Percentiles rank a stretch among this genome's conserved stretches.
Conservation (phyloP, 23 tunicate genomes). For the Halocynthia roretzi region DNA sequence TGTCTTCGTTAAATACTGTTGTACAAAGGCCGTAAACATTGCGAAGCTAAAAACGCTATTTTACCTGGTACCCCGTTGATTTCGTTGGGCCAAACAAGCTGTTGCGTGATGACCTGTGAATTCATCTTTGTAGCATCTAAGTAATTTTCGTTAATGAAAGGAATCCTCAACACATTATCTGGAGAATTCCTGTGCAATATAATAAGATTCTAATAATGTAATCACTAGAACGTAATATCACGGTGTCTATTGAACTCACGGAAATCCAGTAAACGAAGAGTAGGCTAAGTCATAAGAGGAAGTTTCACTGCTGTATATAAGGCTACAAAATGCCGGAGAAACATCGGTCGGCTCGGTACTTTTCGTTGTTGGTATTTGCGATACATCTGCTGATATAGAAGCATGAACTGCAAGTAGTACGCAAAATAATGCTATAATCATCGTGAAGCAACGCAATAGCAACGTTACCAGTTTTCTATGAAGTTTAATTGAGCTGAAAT, state of each 20-base stretch:
- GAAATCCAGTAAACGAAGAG: conserved; percentile 64
- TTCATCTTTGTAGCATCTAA: conserved; percentile 34
- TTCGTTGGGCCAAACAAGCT: conserved; percentile 75
- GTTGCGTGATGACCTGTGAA: conserved; percentile 30
- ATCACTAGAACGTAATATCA: neutral
- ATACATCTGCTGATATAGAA: neutral
- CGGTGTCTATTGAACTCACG: conserved; percentile 35
- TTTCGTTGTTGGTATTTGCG: conserved; percentile 4
- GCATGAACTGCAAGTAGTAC: too few relatives aligned
- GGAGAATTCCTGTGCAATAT: conserved; percentile 29
- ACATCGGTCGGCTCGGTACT: conserved; percentile 21
- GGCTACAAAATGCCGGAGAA: conserved; percentile 64
- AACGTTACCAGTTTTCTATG: too few relatives aligned
- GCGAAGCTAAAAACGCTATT: neutral
- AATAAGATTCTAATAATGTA: neutral
- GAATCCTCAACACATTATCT: conserved; percentile 53
- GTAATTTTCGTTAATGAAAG: conserved; percentile 51
- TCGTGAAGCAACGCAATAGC: too few relatives aligned
- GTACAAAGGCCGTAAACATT: neutral
- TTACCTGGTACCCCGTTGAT: conserved; percentile 62
- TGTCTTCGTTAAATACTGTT: neutral
- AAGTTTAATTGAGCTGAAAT: too few relatives aligned
- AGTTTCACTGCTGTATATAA: conserved; percentile 27
- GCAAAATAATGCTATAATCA: too few relatives aligned
- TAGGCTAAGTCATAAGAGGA: conserved; percentile 47